Base-by-base conservation (phyloP, 2,797 vertebrate species). In the Halcyon leucocephala region DNA sequence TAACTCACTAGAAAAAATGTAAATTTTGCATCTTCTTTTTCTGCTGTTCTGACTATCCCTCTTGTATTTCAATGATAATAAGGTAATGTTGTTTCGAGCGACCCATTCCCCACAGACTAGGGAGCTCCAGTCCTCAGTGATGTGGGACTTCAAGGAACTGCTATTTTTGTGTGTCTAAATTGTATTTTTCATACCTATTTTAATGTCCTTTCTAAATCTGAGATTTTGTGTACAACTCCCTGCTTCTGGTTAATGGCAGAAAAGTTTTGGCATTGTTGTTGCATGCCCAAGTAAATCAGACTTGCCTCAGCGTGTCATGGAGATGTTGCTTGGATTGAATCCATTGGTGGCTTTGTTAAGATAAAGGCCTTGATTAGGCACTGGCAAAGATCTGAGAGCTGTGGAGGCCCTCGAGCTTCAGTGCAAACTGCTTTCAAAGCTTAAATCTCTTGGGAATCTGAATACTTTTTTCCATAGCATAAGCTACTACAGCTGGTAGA, bases 341-440 rank as follows among this genome's bases (percentile, higher is more conserved):
- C 71, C 65, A 48, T 87, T 2, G 29, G 69, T 89, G 82, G 65
- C 69, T 97, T 95, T 85, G 74, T 52, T 91, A 92, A 94, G 89
- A 96, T 96, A 92, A 93, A 93, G 84, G 44, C 37, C 48, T 93
- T 71, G 74, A 92, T 92, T 86, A 94, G 60, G 82, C 76, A 90
- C 66, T 93, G 92, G 80, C 41, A 87, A 87, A 87, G 82, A 89
- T 85, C 52, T 85, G 67, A 92, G 74, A 89, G 62, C 42, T 82
- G 35, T 82, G 81, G 51, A 93, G 41, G 48, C 78, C 61, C 71
- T 89, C 74, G 60, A 95, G 71, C 78, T 93, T 91, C 62, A 92
- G 28, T 25, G 19, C 8, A 95, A 87, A 87, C 86, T 21, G 3
- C 73, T 72, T 33, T 86, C 29, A 92, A 92, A 84, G 52, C 52